Evolutionary conservation across 23 tunicate genomes (phyloP), one percentile per base, ranked within the genome.

Genomic region (Halocynthia roretzi): DNA sequence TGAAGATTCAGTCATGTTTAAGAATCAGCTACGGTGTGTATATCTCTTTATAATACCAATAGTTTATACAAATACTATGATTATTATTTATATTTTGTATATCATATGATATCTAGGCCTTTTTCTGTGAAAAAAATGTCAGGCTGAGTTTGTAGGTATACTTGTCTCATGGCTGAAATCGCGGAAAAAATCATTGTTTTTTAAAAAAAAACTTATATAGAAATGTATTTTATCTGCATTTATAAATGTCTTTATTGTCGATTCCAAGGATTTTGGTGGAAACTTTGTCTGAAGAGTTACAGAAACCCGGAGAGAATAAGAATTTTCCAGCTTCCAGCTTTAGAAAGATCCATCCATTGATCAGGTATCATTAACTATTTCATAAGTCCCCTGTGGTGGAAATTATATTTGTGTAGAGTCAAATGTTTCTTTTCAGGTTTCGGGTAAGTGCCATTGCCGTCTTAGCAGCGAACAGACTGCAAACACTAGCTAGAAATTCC

Each of bases 371-470:
- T 68, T 2, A 5, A 44, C 76, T 14, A 49, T 40, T 71, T 71
- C 18, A 71, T 44, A 19, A 17, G 51, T 4, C 70, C 18, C 19
- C 71, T 64, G 5, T 55, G 56, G 5, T 44, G 18, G 80, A 17
- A 14, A 49, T 48, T 15, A 2, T 44, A 12, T 50, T 17, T 2
- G 17, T 17, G 77, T 49, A 5, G 40, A 68, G 14, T n/a, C 17
- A 49, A 72, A 15, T 72, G 49, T 72, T 62, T 62, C 54, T 55
- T 48, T 64, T 63, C 76, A 90, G 97, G 54, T 90, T 90, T 66
- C 82, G 97, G 6, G 86, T 90, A 44, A 87, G 81, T 52, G 97
- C 71, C n/a, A 50, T 90, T 31, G 73, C 82, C 7, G 97, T 90
- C 40, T 56, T 90, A 8, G 97, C 90, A 10, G 81, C 80, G 6